phyloP scores from a whole-genome alignment of 2,113 vertebrate species.

The Myiozetetes cayanensis region DNA sequence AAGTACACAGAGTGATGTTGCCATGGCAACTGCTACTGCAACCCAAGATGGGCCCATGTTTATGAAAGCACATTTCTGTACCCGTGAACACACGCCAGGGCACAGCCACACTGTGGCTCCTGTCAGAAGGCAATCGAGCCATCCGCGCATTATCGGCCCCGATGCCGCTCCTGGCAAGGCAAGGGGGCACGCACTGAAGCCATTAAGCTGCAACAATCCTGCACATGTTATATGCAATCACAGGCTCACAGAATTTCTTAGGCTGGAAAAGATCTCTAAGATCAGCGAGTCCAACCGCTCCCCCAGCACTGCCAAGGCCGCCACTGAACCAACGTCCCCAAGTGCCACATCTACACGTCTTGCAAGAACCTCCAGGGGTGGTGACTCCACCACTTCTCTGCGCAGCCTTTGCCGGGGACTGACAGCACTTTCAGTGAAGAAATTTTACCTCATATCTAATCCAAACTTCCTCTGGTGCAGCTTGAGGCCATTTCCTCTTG shows the following conservation, averaged over 20 bases:
- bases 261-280: neutral
- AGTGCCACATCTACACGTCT: neutral
- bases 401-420: neutral
- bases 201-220: neutral
- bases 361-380: neutral
- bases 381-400: neutral
- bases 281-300: neutral
- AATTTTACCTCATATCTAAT: neutral
- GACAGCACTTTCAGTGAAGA: neutral
- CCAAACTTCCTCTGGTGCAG: neutral
- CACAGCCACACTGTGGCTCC: neutral
- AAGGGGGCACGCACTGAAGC: neutral
- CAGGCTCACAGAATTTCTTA: neutral
- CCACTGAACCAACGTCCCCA: fast-evolving
- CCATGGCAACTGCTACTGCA: constrained; percentile 16
- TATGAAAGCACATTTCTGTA: neutral
- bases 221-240: fast-evolving
- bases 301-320: neutral
- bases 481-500: neutral
- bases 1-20: constrained; percentile 42
- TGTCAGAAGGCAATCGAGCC: neutral
- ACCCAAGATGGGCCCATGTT: neutral
- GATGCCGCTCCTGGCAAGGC: neutral
- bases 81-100: neutral
- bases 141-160: fast-evolving